Evolutionary conservation across 2,113 vertebrate species (phyloP).

Genomic region (Eira barbara): DNA sequence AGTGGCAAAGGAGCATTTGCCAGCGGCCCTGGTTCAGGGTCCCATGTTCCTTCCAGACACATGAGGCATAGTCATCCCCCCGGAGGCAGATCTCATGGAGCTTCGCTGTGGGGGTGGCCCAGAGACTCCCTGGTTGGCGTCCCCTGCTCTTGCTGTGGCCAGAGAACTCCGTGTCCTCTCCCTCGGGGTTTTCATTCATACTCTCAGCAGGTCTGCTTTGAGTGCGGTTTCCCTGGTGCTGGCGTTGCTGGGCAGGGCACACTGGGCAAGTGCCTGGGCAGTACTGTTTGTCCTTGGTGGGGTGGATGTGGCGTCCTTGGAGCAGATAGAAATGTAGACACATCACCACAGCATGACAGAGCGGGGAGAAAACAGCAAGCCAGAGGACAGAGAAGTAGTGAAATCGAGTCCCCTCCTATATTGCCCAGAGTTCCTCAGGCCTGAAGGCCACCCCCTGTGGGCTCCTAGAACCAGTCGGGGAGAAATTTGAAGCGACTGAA

Average conservation of each 20-base stretch:
- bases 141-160: neutral
- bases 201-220: neutral
- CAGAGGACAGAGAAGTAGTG: neutral
- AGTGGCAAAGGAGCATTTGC: neutral
- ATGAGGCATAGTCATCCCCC: accelerated
- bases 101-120: neutral
- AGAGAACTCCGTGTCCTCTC: neutral
- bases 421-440: neutral
- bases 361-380: neutral
- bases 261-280: neutral
- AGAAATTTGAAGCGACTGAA: neutral
- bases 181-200: neutral
- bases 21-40: neutral
- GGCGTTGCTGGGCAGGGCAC: neutral
- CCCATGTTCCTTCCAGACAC: neutral
- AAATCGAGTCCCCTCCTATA: neutral
- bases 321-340: neutral
- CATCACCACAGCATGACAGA: neutral
- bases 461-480: too few species aligned
- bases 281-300: neutral
- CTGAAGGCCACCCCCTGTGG: too few species aligned
- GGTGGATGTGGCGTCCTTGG: neutral
- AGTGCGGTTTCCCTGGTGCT: neutral
- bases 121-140: neutral
- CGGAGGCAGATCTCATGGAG: accelerated